Evolutionary conservation across 2,888 invertebrate genomes (phyloP).

Genomic region (Parnassius glacialis): DNA sequence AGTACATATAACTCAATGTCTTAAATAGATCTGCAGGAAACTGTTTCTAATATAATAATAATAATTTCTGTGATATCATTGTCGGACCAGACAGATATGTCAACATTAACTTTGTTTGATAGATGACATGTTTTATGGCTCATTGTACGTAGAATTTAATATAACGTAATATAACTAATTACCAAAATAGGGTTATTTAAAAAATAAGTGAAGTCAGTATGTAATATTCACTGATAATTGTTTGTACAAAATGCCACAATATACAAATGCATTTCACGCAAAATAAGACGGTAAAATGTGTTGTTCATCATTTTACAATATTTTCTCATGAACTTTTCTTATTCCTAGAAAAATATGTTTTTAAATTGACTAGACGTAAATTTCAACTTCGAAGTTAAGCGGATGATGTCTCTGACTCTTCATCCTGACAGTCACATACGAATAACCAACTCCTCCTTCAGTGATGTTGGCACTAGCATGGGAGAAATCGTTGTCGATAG

Average conservation of each 20-base stretch:
- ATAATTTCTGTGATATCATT: constrained; percentile 11
- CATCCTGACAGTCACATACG: constrained; percentile 68
- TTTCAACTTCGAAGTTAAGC: constrained; percentile 72
- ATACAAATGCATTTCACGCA: too few relatives aligned
- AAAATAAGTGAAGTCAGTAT: neutral
- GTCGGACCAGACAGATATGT: constrained; percentile 10
- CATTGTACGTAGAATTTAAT: constrained; percentile 3
- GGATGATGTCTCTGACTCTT: constrained; percentile 74
- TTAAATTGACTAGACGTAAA: constrained; percentile 53
- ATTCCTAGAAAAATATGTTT: too few relatives aligned
- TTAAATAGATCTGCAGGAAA: constrained; percentile 7
- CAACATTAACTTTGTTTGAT: constrained; percentile 8
- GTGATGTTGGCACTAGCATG: constrained; percentile 73
- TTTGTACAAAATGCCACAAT: neutral
- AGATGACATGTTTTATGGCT: constrained; percentile 2
- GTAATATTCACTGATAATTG: neutral
- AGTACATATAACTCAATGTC: too few relatives aligned
- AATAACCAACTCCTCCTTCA: constrained; percentile 64
- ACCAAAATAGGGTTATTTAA: neutral
- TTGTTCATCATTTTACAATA: too few relatives aligned
- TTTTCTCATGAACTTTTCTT: too few relatives aligned
- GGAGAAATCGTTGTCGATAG: constrained; percentile 71
- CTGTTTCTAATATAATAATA: constrained; percentile 1
- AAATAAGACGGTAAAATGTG: too few relatives aligned
- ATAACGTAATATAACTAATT: too few relatives aligned